These are phyloP conservation scores for Montipora capricornis DNA, from an alignment of 64 coral and sea anemone species.

Conservation along the genomic window DNA sequence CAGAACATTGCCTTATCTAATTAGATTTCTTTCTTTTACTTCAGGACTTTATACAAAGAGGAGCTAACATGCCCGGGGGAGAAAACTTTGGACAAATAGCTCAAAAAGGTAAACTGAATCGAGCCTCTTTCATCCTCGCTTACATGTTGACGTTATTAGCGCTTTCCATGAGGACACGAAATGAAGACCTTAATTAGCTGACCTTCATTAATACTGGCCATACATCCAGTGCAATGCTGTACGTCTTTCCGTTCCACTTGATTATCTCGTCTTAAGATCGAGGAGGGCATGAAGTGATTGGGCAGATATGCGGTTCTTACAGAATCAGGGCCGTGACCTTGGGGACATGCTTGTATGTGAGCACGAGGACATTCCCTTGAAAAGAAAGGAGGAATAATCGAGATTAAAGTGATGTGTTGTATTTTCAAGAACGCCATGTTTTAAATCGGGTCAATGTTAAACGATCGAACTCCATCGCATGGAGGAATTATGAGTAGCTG, in stretches of 20 bases:
- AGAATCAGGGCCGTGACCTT: conserved; percentile 17
- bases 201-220: conserved; percentile 42
- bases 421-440: not conserved
- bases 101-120: not conserved
- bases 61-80: too few relatives aligned
- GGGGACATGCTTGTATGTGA: conserved; percentile 11
- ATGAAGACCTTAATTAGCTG: not conserved
- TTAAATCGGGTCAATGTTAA: too few relatives aligned
- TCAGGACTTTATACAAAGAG: too few relatives aligned
- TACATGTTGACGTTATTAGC: not conserved
- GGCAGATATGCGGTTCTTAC: not conserved
- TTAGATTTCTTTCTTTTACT: too few relatives aligned
- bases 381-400: not conserved
- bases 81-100: too few relatives aligned
- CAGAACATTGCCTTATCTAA: too few relatives aligned
- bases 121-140: not conserved
- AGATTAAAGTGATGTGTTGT: not conserved
- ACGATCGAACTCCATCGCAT: too few relatives aligned
- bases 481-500: too few relatives aligned
- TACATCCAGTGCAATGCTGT: conserved; percentile 10
- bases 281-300: conserved; percentile 16
- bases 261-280: conserved; percentile 16
- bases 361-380: conserved; percentile 8
- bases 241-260: conserved; percentile 9
- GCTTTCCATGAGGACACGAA: not conserved